Evolutionary conservation across 2,888 invertebrate genomes (phyloP).

Genomic region (Lobophora halterata): DNA sequence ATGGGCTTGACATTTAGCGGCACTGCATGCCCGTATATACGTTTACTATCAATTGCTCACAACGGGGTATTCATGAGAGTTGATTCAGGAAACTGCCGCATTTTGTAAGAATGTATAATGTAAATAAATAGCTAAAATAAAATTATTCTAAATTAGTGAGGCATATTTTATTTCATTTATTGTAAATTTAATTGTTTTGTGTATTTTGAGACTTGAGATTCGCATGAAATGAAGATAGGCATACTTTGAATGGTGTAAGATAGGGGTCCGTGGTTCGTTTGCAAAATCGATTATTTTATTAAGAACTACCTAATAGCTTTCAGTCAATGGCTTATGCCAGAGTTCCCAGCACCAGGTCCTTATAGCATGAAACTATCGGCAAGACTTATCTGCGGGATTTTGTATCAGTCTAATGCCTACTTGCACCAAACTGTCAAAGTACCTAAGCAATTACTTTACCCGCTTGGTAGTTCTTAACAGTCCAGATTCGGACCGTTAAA

Average conservation of each 20-base stretch:
- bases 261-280: background rate
- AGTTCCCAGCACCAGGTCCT: no score
- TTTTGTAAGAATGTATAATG: constrained; percentile 15
- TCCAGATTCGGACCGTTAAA: no score
- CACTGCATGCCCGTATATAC: no score
- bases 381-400: no score
- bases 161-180: constrained; percentile 21
- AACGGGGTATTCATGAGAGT: background rate
- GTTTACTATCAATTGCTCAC: constrained; percentile 3
- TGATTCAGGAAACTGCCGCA: constrained; percentile 2
- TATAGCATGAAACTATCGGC: no score
- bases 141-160: constrained; percentile 22
- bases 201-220: constrained; percentile 1
- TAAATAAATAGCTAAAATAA: constrained; percentile 22
- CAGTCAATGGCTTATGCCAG: no score
- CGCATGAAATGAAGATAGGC: background rate
- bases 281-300: background rate
- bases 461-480: no score
- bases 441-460: no score
- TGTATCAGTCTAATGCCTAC: no score
- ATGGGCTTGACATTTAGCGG: no score
- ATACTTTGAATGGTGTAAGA: background rate
- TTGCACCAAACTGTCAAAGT: no score
- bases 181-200: constrained; percentile 11
- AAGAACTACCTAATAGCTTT: no score